Evolutionary conservation across 2,113 vertebrate species (phyloP).

Genomic region (Dicentrarchus labrax): DNA sequence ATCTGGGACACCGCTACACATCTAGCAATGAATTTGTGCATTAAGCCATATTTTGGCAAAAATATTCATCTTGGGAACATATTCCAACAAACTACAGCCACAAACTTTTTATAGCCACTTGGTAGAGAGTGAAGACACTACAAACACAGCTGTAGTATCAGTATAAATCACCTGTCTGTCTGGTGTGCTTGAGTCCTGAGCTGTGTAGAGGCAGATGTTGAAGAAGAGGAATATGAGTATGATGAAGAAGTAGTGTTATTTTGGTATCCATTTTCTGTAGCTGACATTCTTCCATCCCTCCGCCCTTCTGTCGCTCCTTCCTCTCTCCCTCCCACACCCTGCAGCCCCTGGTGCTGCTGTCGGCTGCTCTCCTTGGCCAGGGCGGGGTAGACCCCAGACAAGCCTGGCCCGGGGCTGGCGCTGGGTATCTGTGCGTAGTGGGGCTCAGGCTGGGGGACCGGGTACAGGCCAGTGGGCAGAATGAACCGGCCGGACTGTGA

Average conservation of each 20-base stretch:
- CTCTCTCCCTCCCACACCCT: conserved; percentile 40
- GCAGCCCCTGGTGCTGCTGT: conserved; percentile 32
- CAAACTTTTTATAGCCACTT: not conserved
- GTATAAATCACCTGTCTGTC: conserved; percentile 72
- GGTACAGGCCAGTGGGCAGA: conserved; percentile 88
- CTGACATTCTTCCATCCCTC: conserved; percentile 38
- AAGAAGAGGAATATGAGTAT: not conserved
- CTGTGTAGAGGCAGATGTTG: conserved; percentile 9
- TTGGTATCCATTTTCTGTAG: conserved; percentile 88
- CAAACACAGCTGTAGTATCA: not conserved
- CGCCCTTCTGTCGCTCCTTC: conserved; percentile 26
- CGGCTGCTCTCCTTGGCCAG: conserved; percentile 89
- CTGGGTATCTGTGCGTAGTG: conserved; percentile 90
- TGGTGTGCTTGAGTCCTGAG: conserved; percentile 20
- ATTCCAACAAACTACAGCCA: not conserved
- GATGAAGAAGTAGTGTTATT: conserved; percentile 68
- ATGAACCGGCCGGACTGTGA: conserved; percentile 86
- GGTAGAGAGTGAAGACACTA: not conserved
- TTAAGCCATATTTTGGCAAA: not conserved
- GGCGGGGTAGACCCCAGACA: conserved; percentile 84
- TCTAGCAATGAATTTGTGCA: not conserved
- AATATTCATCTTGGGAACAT: not conserved
- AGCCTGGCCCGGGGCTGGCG: conserved; percentile 67
- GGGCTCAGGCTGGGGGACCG: conserved; percentile 89
- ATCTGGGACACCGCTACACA: not conserved